A percentile compares a stretch with the other conserved stretches of the same genome.
These are phyloP conservation scores for Eustalomyia histrio DNA, from an alignment of 2,888 invertebrate species.

Conservation along the genomic window DNA sequence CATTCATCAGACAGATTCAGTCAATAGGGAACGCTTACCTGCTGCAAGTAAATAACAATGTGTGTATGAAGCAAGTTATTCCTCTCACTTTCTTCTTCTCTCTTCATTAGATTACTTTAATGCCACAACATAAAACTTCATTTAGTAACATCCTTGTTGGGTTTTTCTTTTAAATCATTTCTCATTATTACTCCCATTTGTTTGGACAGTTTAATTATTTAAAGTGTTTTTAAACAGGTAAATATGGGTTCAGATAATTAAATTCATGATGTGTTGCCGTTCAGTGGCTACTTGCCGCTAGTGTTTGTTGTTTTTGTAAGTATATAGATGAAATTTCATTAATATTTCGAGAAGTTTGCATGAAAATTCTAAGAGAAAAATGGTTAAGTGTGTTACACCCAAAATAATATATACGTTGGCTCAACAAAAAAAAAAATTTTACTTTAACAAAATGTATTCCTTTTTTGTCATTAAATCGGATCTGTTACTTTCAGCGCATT, in stretches of 20 bases:
- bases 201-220: constrained; percentile 36
- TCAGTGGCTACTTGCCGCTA: constrained; percentile 11
- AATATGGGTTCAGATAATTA: constrained; percentile 39
- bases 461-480: too few relatives aligned
- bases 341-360: too few relatives aligned
- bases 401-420: too few relatives aligned
- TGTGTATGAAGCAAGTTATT: neutral
- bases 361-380: too few relatives aligned
- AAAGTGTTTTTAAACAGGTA: constrained; percentile 47
- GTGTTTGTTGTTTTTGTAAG: neutral
- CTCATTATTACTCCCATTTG: neutral
- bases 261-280: constrained; percentile 43
- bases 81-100: neutral
- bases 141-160: neutral
- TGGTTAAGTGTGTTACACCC: too few relatives aligned
- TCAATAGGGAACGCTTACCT: neutral
- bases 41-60: neutral
- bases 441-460: too few relatives aligned
- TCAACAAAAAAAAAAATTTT: too few relatives aligned
- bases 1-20: neutral
- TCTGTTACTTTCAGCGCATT: too few relatives aligned
- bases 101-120: neutral
- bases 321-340: too few relatives aligned
- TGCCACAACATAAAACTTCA: neutral
- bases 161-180: constrained; percentile 8